phyloP scores from a whole-genome alignment of 2,113 vertebrate species.

The Gymnocephalus cernua region DNA sequence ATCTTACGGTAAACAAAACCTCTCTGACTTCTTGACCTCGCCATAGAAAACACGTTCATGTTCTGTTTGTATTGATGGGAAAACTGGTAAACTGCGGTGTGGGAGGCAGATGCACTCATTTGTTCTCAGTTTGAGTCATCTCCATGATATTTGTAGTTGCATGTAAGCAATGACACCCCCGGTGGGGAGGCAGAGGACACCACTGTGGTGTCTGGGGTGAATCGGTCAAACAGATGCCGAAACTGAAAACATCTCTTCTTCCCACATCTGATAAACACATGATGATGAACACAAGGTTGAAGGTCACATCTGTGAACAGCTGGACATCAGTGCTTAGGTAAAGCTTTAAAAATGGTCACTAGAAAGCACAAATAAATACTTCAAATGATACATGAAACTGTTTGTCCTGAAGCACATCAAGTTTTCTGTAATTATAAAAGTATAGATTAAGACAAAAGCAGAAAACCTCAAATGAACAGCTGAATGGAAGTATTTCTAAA shows the following conservation, averaged over 20 bases:
- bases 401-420: not conserved
- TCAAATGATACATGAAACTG: not conserved
- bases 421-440: not conserved
- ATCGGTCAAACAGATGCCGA: not conserved
- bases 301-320: constrained; percentile 60
- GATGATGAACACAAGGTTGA: not conserved
- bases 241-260: not conserved
- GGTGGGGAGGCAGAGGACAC: not conserved
- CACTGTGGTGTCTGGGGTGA: not conserved
- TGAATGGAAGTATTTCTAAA: not conserved
- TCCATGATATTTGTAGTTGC: not conserved
- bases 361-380: not conserved
- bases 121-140: constrained; percentile 5
- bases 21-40: not conserved
- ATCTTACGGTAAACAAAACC: not conserved
- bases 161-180: not conserved
- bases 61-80: not conserved
- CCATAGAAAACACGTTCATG: not conserved
- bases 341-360: not conserved
- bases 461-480: not conserved
- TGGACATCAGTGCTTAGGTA: not conserved
- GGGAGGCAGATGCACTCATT: no score
- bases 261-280: not conserved
- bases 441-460: not conserved
- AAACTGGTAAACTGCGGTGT: no score